Evolutionary conservation across 2,888 invertebrate genomes (phyloP), one percentile per base, ranked within the genome.

Genomic region (Asteroscopus sphinx): DNA sequence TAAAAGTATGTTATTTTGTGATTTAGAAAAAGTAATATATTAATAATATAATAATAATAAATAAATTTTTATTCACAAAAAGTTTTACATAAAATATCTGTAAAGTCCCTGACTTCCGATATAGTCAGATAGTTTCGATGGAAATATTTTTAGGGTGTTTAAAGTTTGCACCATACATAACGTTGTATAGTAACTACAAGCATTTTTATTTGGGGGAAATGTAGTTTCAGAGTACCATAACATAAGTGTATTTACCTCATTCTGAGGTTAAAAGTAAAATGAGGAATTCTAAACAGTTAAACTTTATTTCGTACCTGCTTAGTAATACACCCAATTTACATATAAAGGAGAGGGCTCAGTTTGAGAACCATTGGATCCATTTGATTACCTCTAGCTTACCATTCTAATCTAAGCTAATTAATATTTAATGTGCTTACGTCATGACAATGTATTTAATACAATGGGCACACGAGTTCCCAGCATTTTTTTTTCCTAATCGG

Each of bases 371-470:
- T 51, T 52, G 62, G 52, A 49, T 64, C 40, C 61, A 55, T 74
- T 71, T 68, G 71, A 75, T 75, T 73, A 71, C 62, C 65, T 67
- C 57, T 48, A 45, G 45, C 63, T 61, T 61, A 76, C 71, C 52
- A 76, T 76, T 74, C 76, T 82, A 83, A 83, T 85, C 79, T 79
- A 80, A 85, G 81, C 83, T 88, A 87, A 91, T 91, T 89, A 91
- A 86, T 87, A 85, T 85, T 81, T 77, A 82, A 90, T 72, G 82
- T 87, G 90, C 89, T 84, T 85, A 90, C 90, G 90, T 91, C 92
- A 93, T 83, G 84, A 87, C 83, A 84, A 85, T 83, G 87, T 87
- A 83, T 82, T 87, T 86, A 86, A 83, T 86, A 89, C 81, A 82
- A 85, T 86, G 81, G 80, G 71, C 81, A 83, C 81, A 83, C 80